A percentile compares a stretch with the other conserved stretches of the same genome.
Conservation (phyloP, 2,888 invertebrate species). For the Linnaemya vulpina region DNA sequence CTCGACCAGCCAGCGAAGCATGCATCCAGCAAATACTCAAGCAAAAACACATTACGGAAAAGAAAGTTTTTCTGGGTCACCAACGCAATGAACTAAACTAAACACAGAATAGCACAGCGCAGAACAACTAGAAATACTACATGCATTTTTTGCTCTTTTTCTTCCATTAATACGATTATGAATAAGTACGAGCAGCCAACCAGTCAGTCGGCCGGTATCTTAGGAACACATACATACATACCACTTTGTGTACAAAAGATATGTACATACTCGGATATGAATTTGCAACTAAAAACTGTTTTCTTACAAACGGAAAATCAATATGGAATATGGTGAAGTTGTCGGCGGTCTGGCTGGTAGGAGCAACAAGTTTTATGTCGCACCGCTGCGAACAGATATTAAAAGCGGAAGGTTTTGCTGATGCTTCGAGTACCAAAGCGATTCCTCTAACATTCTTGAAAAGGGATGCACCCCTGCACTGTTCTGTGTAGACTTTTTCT, state of each 20-base stretch:
- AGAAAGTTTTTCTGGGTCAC: constrained; percentile 74
- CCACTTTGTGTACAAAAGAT: neutral
- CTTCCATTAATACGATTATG: constrained; percentile 34
- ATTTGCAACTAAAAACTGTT: constrained; percentile 16
- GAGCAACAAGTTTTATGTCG: constrained; percentile 7
- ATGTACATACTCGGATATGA: neutral
- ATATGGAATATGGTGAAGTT: constrained; percentile 21
- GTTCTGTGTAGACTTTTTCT: constrained; percentile 7
- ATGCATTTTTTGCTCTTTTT: constrained; percentile 7
- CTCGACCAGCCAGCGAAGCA: constrained; percentile 35
- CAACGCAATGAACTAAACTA: constrained; percentile 69
- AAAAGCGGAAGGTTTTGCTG: constrained; percentile 16
- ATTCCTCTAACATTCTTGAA: constrained; percentile 27
- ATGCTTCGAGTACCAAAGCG: constrained; percentile 7
- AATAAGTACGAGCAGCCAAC: constrained; percentile 45
- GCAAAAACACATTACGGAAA: constrained; percentile 67
- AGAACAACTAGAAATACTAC: constrained; percentile 24
- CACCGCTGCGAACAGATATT: constrained; percentile 5
- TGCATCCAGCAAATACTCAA: constrained; percentile 49
- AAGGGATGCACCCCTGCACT: neutral
- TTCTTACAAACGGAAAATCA: constrained; percentile 45
- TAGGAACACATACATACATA: constrained; percentile 16
- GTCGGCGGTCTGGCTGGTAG: constrained; percentile 23
- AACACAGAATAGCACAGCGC: constrained; percentile 8
- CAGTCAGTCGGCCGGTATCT: constrained; percentile 26